Base-by-base conservation (phyloP, 1,140 invertebrate genomes). In the Aporrectodea caliginosa region DNA sequence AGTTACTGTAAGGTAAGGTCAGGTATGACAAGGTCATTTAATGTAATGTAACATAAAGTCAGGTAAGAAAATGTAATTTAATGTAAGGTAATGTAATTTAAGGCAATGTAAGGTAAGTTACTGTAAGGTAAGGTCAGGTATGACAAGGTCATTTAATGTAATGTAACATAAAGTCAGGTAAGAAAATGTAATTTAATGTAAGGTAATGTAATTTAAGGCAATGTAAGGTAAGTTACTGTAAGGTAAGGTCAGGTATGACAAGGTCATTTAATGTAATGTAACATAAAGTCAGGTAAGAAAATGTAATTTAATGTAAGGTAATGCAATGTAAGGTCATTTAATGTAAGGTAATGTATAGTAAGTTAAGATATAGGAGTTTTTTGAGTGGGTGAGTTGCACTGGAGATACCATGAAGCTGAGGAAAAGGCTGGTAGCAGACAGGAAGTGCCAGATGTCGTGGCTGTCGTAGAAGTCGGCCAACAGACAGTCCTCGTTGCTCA, bases 391-490 rank as follows among this genome's bases (percentile, higher is more conserved):
- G n/a, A n/a, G n/a, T n/a, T n/a, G n/a, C n/a, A n/a, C n/a, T n/a
- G n/a, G n/a, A n/a, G n/a, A 58, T 58, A 88, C 88, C 83, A 89
- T 82, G 85, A 96, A 96, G 32, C 93, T 94, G 83, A 96, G 93
- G 84, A 96, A 96, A 90, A 96, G 92, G 69, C 93, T 93, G 34
- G 92, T 90, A 2, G 94, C 93, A 27, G 94, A 96, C 0, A 95
- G 88, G 83, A 95, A 92, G 88, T 97, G 95, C 95, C 95, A 97
- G 31, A 94, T 91, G 84, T 97, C 95, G 87, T 97, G 95, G 35
- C 90, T 91, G 88, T 97, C 95, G 85, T 93, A 95, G 84, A 96
- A 95, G 74, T 91, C 88, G 1, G 95, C 88, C 2, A 95, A 84
- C 1, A 91, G 88, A 85, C 95, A 97, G 31, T 90, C 90, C 68